A percentile compares a stretch with the other conserved stretches of the same genome.
These are phyloP conservation scores for Penaeus japonicus DNA, from an alignment of 1,140 invertebrate species.

Conservation along the genomic window DNA sequence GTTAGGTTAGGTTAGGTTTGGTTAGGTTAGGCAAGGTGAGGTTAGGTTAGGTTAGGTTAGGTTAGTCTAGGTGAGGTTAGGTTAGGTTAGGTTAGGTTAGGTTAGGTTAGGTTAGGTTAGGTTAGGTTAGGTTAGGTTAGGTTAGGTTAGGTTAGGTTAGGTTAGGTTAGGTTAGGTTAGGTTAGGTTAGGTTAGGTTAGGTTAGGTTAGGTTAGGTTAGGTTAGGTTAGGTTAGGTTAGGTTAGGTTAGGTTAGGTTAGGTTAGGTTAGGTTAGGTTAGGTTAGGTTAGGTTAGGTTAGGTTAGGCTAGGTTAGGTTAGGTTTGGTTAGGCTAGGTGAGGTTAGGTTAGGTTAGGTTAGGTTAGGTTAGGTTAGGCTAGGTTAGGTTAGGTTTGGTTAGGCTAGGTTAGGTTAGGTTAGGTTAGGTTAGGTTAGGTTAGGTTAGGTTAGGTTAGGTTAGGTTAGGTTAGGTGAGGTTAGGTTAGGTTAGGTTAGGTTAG, in stretches of 20 bases:
- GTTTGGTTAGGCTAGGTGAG: background rate
- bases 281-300: background rate
- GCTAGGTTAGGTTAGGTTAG: background rate
- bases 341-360: background rate
- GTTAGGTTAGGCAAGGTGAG: too few species aligned
- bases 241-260: background rate
- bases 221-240: too few species aligned
- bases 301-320: background rate
- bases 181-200: too few species aligned
- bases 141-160: too few species aligned
- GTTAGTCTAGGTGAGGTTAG: too few species aligned
- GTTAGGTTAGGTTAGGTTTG: too few species aligned
- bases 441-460: background rate
- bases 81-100: too few species aligned
- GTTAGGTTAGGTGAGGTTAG: background rate
- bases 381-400: background rate
- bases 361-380: background rate
- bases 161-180: too few species aligned
- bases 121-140: too few species aligned
- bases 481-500: background rate
- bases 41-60: too few species aligned
- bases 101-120: too few species aligned
- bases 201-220: too few species aligned
- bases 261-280: background rate
- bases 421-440: background rate